A percentile compares a stretch with the other conserved stretches of the same genome.
Conservation (phyloP, 2,113 vertebrate species). For the Rhagologus leucostigma region DNA sequence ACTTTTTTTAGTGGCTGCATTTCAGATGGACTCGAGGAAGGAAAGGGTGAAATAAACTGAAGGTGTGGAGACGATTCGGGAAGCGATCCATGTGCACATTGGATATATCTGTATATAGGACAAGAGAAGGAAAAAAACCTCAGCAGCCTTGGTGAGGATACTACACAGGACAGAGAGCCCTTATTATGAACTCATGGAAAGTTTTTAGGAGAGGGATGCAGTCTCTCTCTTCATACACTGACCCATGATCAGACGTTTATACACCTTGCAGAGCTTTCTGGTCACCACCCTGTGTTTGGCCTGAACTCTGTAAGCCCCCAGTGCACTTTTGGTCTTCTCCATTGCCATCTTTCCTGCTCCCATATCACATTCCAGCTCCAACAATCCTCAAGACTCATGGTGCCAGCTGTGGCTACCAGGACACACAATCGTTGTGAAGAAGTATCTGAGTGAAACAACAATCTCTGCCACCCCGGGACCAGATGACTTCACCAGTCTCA, state of each 20-base stretch:
- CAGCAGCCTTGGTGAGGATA: background rate
- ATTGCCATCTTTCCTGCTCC: background rate
- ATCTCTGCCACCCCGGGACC: background rate
- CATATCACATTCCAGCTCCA: accelerated
- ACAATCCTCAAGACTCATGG: background rate
- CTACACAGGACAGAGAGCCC: background rate
- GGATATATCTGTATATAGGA: accelerated
- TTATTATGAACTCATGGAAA: background rate
- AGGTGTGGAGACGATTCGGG: background rate
- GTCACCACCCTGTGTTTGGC: background rate
- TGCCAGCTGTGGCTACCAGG: background rate
- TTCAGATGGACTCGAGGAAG: background rate
- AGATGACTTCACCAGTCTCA: background rate
- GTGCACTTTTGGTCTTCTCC: background rate
- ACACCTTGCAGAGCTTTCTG: background rate
- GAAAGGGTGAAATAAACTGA: background rate
- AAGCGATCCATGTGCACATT: background rate
- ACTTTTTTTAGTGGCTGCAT: background rate
- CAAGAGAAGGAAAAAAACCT: background rate
- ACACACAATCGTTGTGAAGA: background rate
- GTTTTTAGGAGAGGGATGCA: background rate
- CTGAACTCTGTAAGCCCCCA: background rate
- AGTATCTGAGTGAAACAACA: background rate
- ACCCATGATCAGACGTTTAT: background rate
- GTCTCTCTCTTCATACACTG: background rate